These are phyloP conservation scores for Zaprionus lachaisei DNA, from an alignment of 1,140 invertebrate genomes.

Conservation along the genomic window DNA sequence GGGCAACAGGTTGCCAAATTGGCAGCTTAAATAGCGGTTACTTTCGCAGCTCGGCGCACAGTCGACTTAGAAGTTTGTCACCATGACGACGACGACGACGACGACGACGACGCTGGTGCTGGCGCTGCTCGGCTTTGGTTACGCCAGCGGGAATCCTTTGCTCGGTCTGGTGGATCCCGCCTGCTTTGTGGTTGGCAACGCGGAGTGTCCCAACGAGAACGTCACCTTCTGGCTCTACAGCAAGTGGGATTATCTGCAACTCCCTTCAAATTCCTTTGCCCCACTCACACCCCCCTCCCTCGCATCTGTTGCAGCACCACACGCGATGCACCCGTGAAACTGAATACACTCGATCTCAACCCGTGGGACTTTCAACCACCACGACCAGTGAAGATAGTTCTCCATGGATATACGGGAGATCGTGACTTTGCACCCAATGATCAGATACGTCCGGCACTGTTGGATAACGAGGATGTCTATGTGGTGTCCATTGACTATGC, in stretches of 20 bases:
- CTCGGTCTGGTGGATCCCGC: constrained; percentile 61
- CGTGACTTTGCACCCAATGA: constrained; percentile 86
- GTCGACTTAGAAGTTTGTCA: constrained; percentile 48
- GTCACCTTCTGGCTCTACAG: constrained; percentile 87
- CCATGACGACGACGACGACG: constrained; percentile 40
- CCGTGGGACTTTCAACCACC: constrained; percentile 85
- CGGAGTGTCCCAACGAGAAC: constrained; percentile 86
- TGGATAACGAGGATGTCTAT: constrained; percentile 86
- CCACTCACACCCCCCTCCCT: not conserved
- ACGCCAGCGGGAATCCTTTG: constrained; percentile 48
- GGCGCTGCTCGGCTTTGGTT: constrained; percentile 35
- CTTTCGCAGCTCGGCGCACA: constrained; percentile 50
- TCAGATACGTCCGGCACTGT: constrained; percentile 86
- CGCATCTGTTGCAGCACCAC: constrained; percentile 64
- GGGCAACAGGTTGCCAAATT: constrained; percentile 13
- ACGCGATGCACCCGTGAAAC: constrained; percentile 84
- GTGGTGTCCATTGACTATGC: constrained; percentile 87
- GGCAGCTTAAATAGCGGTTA: constrained; percentile 59
- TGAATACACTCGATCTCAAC: constrained; percentile 81
- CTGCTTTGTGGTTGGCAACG: constrained; percentile 62
- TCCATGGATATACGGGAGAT: constrained; percentile 88
- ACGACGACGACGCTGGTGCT: constrained; percentile 22
- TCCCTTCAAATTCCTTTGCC: not conserved
- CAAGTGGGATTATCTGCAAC: constrained; percentile 82
- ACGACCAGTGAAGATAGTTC: constrained; percentile 87